Evolutionary conservation across 2,888 invertebrate genomes (phyloP), one percentile per base, ranked within the genome.

Genomic region (Rhyacophila evoluta): DNA sequence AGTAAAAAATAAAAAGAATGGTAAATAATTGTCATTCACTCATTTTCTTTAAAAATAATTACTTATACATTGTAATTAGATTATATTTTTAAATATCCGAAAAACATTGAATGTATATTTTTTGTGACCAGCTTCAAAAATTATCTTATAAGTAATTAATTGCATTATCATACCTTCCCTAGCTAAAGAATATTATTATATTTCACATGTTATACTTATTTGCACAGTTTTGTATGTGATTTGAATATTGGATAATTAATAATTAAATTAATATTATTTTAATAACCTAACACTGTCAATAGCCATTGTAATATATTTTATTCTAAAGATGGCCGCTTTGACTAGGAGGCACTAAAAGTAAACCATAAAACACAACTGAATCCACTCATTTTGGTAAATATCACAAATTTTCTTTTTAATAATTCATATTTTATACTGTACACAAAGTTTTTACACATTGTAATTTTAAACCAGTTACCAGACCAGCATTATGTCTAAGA

Each of bases 321-420:
- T 72, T 72, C 29, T 72, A 74, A 38, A 73, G 74, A 82, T 82
- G 82, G 82, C 82, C 78, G 67, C 72, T 81, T 73, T 79, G 82
- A 82, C 82, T 82, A 82, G 82, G 79, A 81, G 82, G 82, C 82
- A 82, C 82, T 81, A 79, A 81, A 81, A 77, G 38, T 80, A 80
- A 82, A 79, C 55, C 41, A 77, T 67, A 74, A 67, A 74, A 80
- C 37, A 39, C 78, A 78, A 75, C 75, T 33, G 67, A 74, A 25
- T 77, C 67, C 68, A 37, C 74, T 69, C 69, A 77, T 82, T 81
- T 55, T 82, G 82, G 82, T 80, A 79, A 80, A 79, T 82, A 82
- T 82, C 82, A 82, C 82, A 82, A 79, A 74, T 73, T 79, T 67
- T 55, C 25, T 19, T 55, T n/a, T 55, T 55, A 55, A 55, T 55